phyloP scores from a whole-genome alignment of 2,113 vertebrate genomes.

The Varanus komodoensis region DNA sequence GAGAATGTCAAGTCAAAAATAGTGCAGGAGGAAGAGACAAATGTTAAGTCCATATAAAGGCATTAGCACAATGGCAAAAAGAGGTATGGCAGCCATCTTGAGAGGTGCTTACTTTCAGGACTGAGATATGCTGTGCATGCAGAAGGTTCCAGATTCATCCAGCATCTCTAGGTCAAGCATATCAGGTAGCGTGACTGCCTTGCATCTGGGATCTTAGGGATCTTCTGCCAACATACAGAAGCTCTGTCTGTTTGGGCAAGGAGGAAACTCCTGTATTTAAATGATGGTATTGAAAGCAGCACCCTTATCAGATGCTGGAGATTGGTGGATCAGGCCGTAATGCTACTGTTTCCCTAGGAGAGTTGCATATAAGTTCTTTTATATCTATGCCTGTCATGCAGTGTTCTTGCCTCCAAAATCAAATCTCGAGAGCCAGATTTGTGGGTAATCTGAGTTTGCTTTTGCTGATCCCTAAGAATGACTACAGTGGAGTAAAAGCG shows the following conservation, averaged over 20 bases:
- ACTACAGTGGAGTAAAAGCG: not conserved
- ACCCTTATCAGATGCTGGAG: too few species aligned
- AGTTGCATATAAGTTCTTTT: not conserved
- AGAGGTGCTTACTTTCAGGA: not conserved
- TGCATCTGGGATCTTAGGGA: not conserved
- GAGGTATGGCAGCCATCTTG: not conserved
- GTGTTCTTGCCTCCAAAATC: not conserved
- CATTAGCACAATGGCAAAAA: conserved; percentile 30
- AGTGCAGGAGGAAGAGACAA: conserved; percentile 40
- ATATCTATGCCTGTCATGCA: not conserved
- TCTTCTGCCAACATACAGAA: not conserved
- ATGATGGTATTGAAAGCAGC: not conserved
- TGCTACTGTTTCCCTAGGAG: not conserved
- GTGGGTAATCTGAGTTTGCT: not conserved
- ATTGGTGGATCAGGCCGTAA: too few species aligned
- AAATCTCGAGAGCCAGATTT: not conserved
- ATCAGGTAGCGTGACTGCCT: not conserved
- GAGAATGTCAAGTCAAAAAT: conserved; percentile 19
- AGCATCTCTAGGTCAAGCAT: too few species aligned
- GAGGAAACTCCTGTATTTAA: not conserved
- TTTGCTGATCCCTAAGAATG: not conserved
- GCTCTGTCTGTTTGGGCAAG: not conserved
- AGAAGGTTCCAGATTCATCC: not conserved
- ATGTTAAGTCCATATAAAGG: conserved; percentile 39
- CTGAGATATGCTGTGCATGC: not conserved